Conservation (phyloP, 2,113 vertebrate species). For the Calypte anna region DNA sequence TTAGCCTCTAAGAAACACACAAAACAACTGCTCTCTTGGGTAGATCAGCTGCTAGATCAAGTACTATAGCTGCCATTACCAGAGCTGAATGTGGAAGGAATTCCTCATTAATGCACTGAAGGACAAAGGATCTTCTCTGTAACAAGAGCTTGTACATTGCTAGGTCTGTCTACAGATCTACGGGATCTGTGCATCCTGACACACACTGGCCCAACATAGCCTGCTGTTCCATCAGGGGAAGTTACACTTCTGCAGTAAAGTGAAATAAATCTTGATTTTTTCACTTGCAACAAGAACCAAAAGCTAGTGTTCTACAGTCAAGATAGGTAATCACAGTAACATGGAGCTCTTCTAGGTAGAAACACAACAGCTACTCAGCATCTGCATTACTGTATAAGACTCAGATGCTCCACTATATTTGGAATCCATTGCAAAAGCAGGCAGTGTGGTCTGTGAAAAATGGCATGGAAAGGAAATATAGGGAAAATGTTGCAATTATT, state of each 20-base stretch:
- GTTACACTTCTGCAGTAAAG: neutral
- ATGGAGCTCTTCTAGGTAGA: neutral
- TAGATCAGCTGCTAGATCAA: neutral
- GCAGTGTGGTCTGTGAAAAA: neutral
- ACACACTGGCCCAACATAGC: rapidly evolving
- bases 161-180: neutral
- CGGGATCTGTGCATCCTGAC: neutral
- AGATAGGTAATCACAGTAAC: neutral
- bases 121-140: neutral
- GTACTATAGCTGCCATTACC: neutral
- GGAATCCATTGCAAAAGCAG: neutral
- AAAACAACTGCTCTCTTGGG: neutral
- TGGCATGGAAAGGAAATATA: neutral
- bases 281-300: neutral
- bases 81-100: neutral
- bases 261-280: neutral
- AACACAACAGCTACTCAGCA: neutral
- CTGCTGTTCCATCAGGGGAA: neutral
- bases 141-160: neutral
- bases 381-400: neutral
- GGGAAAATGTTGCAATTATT: neutral
- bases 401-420: neutral
- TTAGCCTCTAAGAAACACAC: neutral
- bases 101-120: neutral
- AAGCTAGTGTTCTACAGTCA: neutral